Percentiles rank a stretch among this genome's conserved stretches.
These are phyloP conservation scores for Tiphia femorata DNA, from an alignment of 2,888 invertebrate genomes.

Conservation along the genomic window DNA sequence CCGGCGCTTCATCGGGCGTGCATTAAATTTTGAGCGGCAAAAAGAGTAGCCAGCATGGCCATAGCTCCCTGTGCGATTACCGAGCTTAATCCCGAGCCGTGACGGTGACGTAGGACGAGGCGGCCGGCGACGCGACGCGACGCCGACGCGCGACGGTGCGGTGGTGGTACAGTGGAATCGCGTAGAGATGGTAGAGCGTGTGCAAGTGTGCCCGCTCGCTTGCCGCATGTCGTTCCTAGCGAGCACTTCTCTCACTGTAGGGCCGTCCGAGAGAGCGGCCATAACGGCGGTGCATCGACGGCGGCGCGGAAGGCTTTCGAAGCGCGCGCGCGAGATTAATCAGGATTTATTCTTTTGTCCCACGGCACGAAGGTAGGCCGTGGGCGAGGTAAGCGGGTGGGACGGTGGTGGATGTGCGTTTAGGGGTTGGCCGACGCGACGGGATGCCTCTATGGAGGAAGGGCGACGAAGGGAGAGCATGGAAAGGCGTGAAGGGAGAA, in stretches of 20 bases:
- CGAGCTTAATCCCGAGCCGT: slow-evolving; percentile 14
- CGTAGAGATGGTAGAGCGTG: slow-evolving; percentile 12
- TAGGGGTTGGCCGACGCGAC: too few species aligned
- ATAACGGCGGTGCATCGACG: slow-evolving; percentile 22
- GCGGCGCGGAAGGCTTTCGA: slow-evolving; percentile 41
- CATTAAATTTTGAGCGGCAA: slow-evolving; percentile 24
- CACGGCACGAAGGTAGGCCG: slow-evolving; percentile 37
- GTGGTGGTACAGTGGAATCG: slow-evolving; percentile 9
- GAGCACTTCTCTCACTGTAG: background rate
- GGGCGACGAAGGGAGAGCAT: background rate
- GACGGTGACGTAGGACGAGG: slow-evolving; percentile 8
- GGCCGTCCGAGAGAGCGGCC: background rate
- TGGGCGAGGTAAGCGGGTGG: slow-evolving; percentile 16
- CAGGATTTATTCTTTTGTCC: slow-evolving; percentile 65
- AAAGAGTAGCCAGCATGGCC: slow-evolving; percentile 17
- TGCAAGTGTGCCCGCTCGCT: slow-evolving; percentile 18
- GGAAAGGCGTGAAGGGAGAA: background rate
- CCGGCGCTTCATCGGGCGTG: slow-evolving; percentile 4
- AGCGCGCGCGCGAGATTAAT: slow-evolving; percentile 64
- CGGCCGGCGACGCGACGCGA: background rate
- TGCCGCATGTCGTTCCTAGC: too few species aligned
- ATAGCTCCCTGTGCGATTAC: slow-evolving; percentile 14
- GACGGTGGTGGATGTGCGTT: slow-evolving; percentile 6
- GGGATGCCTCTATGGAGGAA: too few species aligned
- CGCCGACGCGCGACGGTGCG: background rate